Conservation (phyloP, 2,888 invertebrate genomes). For the Trachelus troglodyta region DNA sequence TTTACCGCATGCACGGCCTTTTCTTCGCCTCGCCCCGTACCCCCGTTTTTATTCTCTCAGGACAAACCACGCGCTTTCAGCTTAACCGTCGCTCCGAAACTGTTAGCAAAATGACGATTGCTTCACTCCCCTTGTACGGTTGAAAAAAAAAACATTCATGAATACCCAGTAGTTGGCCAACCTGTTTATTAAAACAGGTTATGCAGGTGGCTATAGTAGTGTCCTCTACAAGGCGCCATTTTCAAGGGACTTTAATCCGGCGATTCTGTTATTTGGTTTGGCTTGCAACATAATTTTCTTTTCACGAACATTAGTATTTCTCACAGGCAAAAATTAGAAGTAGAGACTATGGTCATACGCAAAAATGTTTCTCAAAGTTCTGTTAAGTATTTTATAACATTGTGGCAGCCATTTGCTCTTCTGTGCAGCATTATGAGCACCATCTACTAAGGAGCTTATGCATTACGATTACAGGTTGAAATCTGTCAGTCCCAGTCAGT, state of each 20-base stretch:
- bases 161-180: not conserved
- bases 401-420: not conserved
- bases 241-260: not conserved
- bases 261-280: not conserved
- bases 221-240: not conserved
- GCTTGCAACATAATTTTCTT: not conserved
- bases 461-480: not conserved
- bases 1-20: not conserved
- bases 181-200: not conserved
- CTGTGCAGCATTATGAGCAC: not conserved
- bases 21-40: conserved; percentile 1
- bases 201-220: not conserved
- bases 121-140: not conserved
- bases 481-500: not conserved
- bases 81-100: not conserved
- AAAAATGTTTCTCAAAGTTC: not conserved
- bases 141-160: not conserved
- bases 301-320: not conserved
- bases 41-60: not conserved
- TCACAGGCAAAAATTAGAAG: not conserved
- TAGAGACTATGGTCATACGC: not conserved
- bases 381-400: not conserved
- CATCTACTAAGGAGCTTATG: not conserved
- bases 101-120: not conserved
- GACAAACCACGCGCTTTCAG: not conserved